Evolutionary conservation across 2,113 vertebrate genomes (phyloP).

Genomic region (Labeo rohita): DNA sequence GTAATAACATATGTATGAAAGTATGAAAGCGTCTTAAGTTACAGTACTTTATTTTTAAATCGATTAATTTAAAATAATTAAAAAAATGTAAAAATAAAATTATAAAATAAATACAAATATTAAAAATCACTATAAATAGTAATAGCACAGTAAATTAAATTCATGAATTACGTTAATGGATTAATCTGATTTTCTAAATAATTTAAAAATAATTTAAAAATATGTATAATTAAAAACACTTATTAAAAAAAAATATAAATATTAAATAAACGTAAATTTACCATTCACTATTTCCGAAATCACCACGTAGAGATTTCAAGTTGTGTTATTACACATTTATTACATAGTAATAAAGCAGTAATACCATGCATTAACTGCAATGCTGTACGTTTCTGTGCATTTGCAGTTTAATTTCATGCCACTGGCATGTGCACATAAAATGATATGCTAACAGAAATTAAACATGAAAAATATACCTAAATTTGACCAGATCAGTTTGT

Average conservation of each 20-base stretch:
- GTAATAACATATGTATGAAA: too few species aligned
- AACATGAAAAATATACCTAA: neutral
- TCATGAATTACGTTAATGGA: too few species aligned
- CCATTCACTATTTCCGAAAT: neutral
- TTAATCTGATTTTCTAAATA: too few species aligned
- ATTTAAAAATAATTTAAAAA: too few species aligned
- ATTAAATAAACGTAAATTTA: too few species aligned
- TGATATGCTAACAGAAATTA: too few species aligned
- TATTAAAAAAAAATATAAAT: too few species aligned
- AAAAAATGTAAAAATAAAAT: neutral
- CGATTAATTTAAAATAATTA: too few species aligned
- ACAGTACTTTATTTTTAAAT: neutral
- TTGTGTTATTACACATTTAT: slow-evolving; percentile 1
- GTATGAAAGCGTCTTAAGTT: neutral
- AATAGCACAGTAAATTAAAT: neutral
- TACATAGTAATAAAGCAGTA: neutral
- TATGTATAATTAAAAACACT: too few species aligned
- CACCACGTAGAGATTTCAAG: neutral
- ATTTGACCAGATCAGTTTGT: slow-evolving; percentile 39
- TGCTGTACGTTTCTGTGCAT: neutral
- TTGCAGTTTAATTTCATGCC: neutral
- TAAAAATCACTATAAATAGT: neutral
- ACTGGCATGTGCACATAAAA: neutral
- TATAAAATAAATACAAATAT: neutral
- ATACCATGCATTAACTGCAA: neutral